Evolutionary conservation across 2,113 vertebrate genomes (phyloP).

Genomic region (Sitta europaea): DNA sequence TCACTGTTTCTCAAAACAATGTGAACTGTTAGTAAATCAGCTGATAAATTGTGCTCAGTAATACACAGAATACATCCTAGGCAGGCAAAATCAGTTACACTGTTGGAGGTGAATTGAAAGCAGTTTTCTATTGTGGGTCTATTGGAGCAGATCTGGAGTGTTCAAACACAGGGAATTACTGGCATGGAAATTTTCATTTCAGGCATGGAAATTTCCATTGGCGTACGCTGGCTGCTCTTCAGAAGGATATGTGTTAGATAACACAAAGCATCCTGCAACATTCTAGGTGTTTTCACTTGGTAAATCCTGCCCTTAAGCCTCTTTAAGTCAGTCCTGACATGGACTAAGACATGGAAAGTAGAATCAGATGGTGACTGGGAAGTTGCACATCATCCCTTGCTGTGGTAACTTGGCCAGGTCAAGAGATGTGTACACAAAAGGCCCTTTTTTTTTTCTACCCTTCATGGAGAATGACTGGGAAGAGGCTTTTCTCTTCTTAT

Average conservation of each 20-base stretch:
- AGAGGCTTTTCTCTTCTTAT: background rate
- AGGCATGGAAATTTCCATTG: no score
- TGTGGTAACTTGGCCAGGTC: background rate
- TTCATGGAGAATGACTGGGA: background rate
- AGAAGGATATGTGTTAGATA: background rate
- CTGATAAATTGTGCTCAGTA: no score
- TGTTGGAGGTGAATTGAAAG: no score
- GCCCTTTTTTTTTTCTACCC: background rate
- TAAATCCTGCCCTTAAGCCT: background rate
- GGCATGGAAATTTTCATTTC: no score
- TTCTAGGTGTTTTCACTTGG: background rate
- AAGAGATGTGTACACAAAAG: background rate
- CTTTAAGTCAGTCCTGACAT: background rate
- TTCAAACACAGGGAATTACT: no score
- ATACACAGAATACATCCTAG: no score
- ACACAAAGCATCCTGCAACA: background rate
- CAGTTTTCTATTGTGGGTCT: no score
- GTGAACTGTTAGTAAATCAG: no score
- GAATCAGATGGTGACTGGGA: background rate
- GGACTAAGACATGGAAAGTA: background rate
- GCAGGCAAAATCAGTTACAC: no score
- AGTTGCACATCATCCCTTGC: background rate
- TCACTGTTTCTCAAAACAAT: no score
- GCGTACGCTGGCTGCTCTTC: background rate
- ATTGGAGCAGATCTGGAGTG: no score